A percentile compares a stretch with the other conserved stretches of the same genome.
phyloP scores from a whole-genome alignment of 2,888 invertebrate species.

The Drosophila nr. fundita region DNA sequence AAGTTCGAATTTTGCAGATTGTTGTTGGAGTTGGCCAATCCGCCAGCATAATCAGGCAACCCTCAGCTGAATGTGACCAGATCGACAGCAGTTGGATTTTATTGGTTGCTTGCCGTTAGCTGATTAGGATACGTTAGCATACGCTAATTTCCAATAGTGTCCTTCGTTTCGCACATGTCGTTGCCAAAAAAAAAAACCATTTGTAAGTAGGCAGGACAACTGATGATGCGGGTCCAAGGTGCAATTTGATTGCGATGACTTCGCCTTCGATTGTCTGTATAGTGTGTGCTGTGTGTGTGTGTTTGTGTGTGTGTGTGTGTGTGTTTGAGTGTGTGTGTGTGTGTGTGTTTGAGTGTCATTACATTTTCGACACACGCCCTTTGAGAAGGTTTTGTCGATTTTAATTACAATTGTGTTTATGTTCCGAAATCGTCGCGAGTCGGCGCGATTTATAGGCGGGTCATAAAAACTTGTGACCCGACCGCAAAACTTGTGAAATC shows the following conservation, averaged over 20 bases:
- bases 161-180: slow-evolving; percentile 39
- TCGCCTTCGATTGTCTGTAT: neutral
- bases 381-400: slow-evolving; percentile 17
- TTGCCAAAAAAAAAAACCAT: slow-evolving; percentile 22
- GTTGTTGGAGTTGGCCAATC: neutral
- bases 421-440: slow-evolving; percentile 10
- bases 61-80: neutral
- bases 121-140: slow-evolving; percentile 55
- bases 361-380: slow-evolving; percentile 38
- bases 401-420: slow-evolving; percentile 38
- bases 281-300: neutral
- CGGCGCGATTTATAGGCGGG: slow-evolving; percentile 37
- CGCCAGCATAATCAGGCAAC: slow-evolving; percentile 23
- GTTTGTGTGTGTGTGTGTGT: slow-evolving; percentile 2
- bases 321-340: neutral
- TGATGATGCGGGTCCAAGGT: slow-evolving; percentile 43
- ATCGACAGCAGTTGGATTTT: neutral
- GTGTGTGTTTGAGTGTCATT: slow-evolving; percentile 7
- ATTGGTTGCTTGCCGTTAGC: neutral
- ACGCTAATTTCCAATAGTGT: slow-evolving; percentile 52
- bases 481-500: slow-evolving; percentile 40
- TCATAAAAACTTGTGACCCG: slow-evolving; percentile 39
- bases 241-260: slow-evolving; percentile 17
- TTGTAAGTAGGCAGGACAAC: slow-evolving; percentile 17
- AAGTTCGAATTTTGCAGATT: neutral